Base-by-base conservation (phyloP, 92 coral and sea anemone genomes). In the Desmophyllum pertusum region DNA sequence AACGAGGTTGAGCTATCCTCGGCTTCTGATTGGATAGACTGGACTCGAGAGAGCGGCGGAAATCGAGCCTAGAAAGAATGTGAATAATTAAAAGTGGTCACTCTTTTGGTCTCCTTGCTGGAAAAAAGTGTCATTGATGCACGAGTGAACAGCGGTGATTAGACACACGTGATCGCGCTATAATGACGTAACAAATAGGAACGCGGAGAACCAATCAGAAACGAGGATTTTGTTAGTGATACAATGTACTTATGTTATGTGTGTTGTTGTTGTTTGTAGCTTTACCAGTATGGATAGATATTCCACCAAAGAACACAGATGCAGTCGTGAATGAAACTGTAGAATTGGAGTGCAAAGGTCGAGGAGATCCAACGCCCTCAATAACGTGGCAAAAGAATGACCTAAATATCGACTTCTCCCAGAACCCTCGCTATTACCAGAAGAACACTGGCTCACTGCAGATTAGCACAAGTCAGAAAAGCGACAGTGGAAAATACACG, bases 251-350 rank as follows among this genome's bases (percentile, higher is more conserved):
- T 8, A 59, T 27, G 33, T 8, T 59, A 25, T 10, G 30, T 59
- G 7, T 55, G 6, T 18, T 30, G 40, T n/a, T n/a, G n/a, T n/a
- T n/a, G 13, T 37, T 63, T 70, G 5, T 70, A 94, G 98, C 87
- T 63, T 70, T 92, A 42, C 93, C 88, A 41, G 77, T 94, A 7
- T 89, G 93, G 87, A 94, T 94, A 39, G 92, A 89, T 65, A 86
- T 81, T 7, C 93, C 93, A 39, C 98, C 98, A 6, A 89, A 81
- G 76, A 88, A 94, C 81, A 81, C 88, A 37, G 63, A 73, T 15
- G 95, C 88, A 23, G 82, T 85, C n/a, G 70, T 92, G 6, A 90
- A 93, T 30, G 95, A 92, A 79, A 94, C 98, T 23, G 87, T 92
- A 6, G 95, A 91, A 67, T 70, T 94, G n/a, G 50, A 84, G 37